Conservation (phyloP, 2,797 vertebrate species). For the Arnoldichthys spilopterus region DNA sequence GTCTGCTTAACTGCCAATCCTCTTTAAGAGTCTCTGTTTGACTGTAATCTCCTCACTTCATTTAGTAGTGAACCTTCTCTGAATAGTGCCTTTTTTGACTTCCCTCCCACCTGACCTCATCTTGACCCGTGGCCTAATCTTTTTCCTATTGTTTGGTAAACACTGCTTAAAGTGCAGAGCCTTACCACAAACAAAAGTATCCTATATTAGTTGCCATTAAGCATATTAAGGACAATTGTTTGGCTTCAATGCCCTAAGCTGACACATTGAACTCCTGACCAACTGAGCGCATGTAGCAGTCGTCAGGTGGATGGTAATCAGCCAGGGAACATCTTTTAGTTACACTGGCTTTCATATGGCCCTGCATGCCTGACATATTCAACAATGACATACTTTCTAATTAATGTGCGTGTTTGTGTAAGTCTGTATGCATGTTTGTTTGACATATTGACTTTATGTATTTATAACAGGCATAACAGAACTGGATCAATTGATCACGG, state of each 20-base stretch:
- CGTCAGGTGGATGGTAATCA: conserved; percentile 18
- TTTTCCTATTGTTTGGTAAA: conserved; percentile 12
- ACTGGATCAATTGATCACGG: conserved; percentile 74
- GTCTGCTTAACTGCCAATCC: conserved; percentile 79
- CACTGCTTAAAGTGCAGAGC: not conserved
- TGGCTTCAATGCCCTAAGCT: conserved; percentile 38
- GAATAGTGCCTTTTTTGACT: not conserved
- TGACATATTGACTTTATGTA: not conserved
- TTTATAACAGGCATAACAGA: conserved; percentile 73
- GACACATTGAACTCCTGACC: conserved; percentile 53
- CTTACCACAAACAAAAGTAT: conserved; percentile 19
- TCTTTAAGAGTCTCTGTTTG: conserved; percentile 70
- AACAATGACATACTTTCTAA: not conserved
- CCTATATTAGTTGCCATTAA: conserved; percentile 43
- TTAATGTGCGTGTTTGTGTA: not conserved
- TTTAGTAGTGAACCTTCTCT: conserved; percentile 13
- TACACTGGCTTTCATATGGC: conserved; percentile 11
- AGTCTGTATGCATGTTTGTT: conserved; percentile 14
- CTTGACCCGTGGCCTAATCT: conserved; percentile 18
- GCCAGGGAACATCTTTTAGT: conserved; percentile 3
- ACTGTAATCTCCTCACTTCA: conserved; percentile 71
- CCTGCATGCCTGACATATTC: not conserved
- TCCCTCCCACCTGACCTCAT: not conserved
- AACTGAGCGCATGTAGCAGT: conserved; percentile 7
- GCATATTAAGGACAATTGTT: conserved; percentile 32